Percentiles rank a stretch among this genome's conserved stretches.
Evolutionary conservation across 2,888 invertebrate species (phyloP).

Genomic region (Andrena minutula): DNA sequence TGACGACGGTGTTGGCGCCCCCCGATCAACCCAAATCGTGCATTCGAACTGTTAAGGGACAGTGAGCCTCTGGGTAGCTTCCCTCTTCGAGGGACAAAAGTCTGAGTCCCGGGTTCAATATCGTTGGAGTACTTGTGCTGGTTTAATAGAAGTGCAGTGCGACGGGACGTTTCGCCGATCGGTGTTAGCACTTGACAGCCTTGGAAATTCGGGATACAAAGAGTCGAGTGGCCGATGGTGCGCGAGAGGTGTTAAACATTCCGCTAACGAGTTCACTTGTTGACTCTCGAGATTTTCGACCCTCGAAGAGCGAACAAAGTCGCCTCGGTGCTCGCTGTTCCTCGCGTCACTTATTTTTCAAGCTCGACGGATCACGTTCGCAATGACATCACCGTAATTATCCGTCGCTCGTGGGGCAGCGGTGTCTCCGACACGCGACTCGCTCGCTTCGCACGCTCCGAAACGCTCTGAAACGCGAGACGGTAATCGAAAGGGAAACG

Average conservation of each 20-base stretch:
- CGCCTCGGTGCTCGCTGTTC: neutral
- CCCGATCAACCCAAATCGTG: neutral
- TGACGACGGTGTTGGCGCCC: neutral
- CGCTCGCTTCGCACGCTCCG: slow-evolving; percentile 28
- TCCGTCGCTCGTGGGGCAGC: slow-evolving; percentile 14
- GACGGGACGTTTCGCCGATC: slow-evolving; percentile 15
- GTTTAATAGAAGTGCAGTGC: slow-evolving; percentile 26
- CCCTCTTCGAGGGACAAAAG: slow-evolving; percentile 22
- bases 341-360: slow-evolving; percentile 12
- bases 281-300: neutral
- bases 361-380: slow-evolving; percentile 21
- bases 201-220: slow-evolving; percentile 11
- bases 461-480: slow-evolving; percentile 24
- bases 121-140: slow-evolving; percentile 11
- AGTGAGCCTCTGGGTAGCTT: neutral
- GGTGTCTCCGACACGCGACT: slow-evolving; percentile 8
- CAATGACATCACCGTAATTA: slow-evolving; percentile 38
- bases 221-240: neutral
- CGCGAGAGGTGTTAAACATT: slow-evolving; percentile 8
- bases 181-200: slow-evolving; percentile 15
- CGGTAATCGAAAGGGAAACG: slow-evolving; percentile 69
- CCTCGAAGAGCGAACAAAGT: slow-evolving; percentile 11
- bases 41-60: neutral
- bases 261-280: slow-evolving; percentile 12
- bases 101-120: neutral